Base-by-base conservation (phyloP, 35 echinoderm and acorn worm species). In the Diadema setosum region DNA sequence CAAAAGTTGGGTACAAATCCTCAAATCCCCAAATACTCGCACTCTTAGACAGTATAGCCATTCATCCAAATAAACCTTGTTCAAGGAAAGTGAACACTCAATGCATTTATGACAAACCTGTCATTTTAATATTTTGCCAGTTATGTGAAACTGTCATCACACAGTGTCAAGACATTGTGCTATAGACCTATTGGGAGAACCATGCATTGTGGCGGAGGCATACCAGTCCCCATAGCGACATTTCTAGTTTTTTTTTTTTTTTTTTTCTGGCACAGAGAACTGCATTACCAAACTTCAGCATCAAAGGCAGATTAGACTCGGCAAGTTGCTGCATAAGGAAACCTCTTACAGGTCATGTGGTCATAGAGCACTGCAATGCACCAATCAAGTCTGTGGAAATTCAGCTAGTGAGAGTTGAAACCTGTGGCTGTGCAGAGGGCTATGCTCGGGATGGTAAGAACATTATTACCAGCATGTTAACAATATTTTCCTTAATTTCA, bases 331-430 rank as follows among this genome's bases (percentile, higher is more conserved):
- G 93, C 75, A 92, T 99, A 5, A 95, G 84, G 46, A 95, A 99
- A 65, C 96, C 96, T 24, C 89, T 99, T 61, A 99, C 96, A 16
- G 96, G 96, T 73, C 88, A 94, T 56, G 86, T 99, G 36, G 65
- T 99, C 42, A 85, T 99, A 26, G 96, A 99, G 17, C 69, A 92
- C 14, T 99, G 96, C 37, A 91, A 87, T 27, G 96, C 93, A 20
- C 96, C 96, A 82, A 99, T 99, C 89, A 99, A 99, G 75, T 99
- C 96, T 0, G 93, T 99, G 25, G 96, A 99, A 82, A 86, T 99
- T 81, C 96, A 99, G 75, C 78, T 99, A 4, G 96, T 99, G 1
- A 83, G 96, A 86, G 93, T 99, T 3, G 96, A 99, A 56, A 99
- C 96, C 1, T 99, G 96, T 87, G 96, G 96, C 11, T 99, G 96